phyloP scores from a whole-genome alignment of 2,797 vertebrate genomes.

The Liasis olivaceus region DNA sequence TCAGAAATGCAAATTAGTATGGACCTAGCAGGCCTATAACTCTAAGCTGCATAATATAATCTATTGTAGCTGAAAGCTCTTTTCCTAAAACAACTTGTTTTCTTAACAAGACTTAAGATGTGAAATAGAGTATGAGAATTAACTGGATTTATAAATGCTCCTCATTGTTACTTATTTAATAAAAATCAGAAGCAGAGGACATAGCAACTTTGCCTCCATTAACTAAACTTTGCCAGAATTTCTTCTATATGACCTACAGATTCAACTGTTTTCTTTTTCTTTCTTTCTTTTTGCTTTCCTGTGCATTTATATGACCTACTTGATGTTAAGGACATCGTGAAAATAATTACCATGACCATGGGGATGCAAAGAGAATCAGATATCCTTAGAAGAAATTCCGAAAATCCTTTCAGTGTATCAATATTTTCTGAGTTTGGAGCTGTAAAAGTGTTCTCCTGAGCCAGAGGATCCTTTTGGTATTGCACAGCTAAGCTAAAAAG shows the following conservation, averaged over 20 bases:
- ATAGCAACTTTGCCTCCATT: not conserved
- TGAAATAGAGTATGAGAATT: not conserved
- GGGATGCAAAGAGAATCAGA: constrained; percentile 91
- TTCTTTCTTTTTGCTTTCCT: constrained; percentile 1
- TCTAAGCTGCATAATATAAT: not conserved
- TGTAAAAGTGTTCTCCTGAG: constrained; percentile 87
- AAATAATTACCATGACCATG: constrained; percentile 79
- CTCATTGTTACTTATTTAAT: not conserved
- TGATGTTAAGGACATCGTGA: not conserved
- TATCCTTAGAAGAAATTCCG: constrained; percentile 83
- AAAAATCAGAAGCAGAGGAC: not conserved
- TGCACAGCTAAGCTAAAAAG: constrained; percentile 84
- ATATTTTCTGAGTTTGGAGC: constrained; percentile 78
- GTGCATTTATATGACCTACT: not conserved
- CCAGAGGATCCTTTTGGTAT: constrained; percentile 80
- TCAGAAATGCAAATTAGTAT: not conserved
- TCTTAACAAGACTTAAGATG: constrained; percentile 12
- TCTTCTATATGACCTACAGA: not conserved
- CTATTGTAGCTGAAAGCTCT: not conserved
- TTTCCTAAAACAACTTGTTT: constrained; percentile 32
- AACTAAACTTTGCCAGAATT: constrained; percentile 11
- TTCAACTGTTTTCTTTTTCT: not conserved
- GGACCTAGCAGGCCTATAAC: not conserved
- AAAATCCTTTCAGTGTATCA: constrained; percentile 83
- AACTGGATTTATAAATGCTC: not conserved